phyloP scores from a whole-genome alignment of 2,888 invertebrate species.

The Nomada flava region DNA sequence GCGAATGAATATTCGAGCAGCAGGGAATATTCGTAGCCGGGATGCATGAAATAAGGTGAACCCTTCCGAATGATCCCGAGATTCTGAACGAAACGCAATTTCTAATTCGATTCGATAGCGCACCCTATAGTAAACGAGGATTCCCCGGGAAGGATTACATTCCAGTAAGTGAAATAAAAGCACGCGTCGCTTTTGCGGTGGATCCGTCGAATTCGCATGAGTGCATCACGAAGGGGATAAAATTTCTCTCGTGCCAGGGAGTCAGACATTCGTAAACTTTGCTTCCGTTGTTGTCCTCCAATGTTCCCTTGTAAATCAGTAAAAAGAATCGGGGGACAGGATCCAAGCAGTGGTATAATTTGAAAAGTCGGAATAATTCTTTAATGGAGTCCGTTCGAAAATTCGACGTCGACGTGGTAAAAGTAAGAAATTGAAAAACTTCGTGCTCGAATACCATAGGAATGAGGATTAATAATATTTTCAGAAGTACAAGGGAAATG shows the following conservation, averaged over 20 bases:
- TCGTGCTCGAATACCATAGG: not conserved
- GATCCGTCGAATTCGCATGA: not conserved
- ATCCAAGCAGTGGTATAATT: no score
- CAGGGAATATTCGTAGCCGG: constrained; percentile 7
- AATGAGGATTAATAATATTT: no score
- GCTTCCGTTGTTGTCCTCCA: not conserved
- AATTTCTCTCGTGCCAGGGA: not conserved
- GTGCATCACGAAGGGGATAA: not conserved
- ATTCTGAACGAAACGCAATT: constrained; percentile 28
- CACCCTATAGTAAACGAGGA: not conserved
- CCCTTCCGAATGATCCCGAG: constrained; percentile 35
- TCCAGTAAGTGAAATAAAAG: constrained; percentile 4
- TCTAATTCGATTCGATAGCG: constrained; percentile 39
- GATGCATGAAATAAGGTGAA: constrained; percentile 52
- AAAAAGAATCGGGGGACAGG: not conserved
- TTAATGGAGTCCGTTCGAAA: not conserved
- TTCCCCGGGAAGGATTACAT: constrained; percentile 3
- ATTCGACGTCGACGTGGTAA: not conserved
- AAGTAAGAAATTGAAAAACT: not conserved
- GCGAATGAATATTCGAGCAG: constrained; percentile 61
- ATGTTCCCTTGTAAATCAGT: not conserved
- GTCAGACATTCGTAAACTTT: not conserved
- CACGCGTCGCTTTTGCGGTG: not conserved
- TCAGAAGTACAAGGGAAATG: no score
- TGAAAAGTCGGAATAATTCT: not conserved